Percentiles rank a stretch among this genome's conserved stretches.
These are phyloP conservation scores for Siderastrea radians DNA, from an alignment of 92 coral and sea anemone species.

Conservation along the genomic window DNA sequence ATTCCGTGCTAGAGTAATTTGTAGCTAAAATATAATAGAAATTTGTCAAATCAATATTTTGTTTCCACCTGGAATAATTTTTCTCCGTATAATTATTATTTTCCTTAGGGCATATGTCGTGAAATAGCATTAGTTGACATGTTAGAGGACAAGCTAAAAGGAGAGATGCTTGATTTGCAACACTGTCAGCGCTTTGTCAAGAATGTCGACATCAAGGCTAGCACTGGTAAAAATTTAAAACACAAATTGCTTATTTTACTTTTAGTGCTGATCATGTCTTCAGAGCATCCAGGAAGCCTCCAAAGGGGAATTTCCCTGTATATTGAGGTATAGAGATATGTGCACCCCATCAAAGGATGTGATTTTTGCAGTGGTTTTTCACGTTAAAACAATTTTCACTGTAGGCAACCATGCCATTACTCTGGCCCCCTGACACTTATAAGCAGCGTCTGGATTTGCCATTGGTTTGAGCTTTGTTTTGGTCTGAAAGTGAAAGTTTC, in stretches of 20 bases:
- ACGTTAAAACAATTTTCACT: too few species aligned
- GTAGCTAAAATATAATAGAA: too few species aligned
- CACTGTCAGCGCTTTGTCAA: slow-evolving; percentile 63
- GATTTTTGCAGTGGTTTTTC: too few species aligned
- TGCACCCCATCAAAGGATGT: too few species aligned
- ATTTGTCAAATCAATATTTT: too few species aligned
- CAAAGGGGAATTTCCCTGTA: neutral
- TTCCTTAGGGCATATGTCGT: slow-evolving; percentile 42
- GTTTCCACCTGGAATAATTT: neutral
- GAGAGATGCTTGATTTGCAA: slow-evolving; percentile 54
- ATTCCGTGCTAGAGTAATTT: too few species aligned
- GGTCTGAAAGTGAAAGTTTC: neutral
- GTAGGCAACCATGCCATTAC: too few species aligned
- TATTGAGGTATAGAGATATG: too few species aligned
- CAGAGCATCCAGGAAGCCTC: neutral
- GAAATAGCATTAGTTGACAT: slow-evolving; percentile 48
- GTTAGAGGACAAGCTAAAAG: slow-evolving; percentile 44
- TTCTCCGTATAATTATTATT: neutral
- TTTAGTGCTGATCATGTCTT: neutral
- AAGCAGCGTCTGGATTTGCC: too few species aligned
- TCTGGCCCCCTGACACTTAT: too few species aligned
- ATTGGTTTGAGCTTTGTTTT: neutral
- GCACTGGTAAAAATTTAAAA: slow-evolving; percentile 37
- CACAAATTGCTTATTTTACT: neutral
- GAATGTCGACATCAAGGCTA: slow-evolving; percentile 28